Base-by-base conservation (phyloP, 2,888 invertebrate species). In the Tetragnatha montana region DNA sequence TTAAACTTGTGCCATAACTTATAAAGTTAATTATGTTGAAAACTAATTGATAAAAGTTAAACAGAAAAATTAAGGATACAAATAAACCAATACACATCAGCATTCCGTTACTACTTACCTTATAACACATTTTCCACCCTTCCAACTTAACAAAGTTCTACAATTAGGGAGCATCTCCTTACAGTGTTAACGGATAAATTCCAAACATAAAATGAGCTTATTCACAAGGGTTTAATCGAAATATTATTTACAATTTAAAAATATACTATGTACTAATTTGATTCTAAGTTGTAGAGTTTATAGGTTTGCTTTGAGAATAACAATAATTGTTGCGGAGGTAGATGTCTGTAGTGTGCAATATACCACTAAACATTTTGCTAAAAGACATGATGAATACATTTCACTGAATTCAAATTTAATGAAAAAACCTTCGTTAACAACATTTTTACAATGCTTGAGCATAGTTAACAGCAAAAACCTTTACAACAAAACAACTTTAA, bases 181-280 rank as follows among this genome's bases (percentile, higher is more conserved):
- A 14, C 22, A 73, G 17, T 73, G 21, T 71, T 73, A 51, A 49
- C 74, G 22, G 78, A 17, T 60, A 78, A 84, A 75, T 81, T 81
- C 70, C 69, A 76, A 81, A 86, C 76, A 85, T 70, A 89, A 85
- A 89, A 86, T 89, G 81, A 89, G 89, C 85, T 49, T 81, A 78
- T 81, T 86, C 89, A 85, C 75, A 78, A 76, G 80, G 84, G 79
- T 83, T 79, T 50, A 50, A 81, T 81, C 75, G 80, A 84, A 84
- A 79, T 84, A 89, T 74, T 89, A 89, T 89, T 84, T 89, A 89
- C 89, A 89, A 81, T 89, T 89, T 84, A 89, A 89, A 89, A 89
- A 89, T 89, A 89, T 85, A 89, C 89, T 89, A 89, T 89, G 89
- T 81, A 47, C 89, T 89, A 89, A 89, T 89, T 85, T 81, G 80